Conservation (phyloP, 2,888 invertebrate species). For the Drosophila pullipes region DNA sequence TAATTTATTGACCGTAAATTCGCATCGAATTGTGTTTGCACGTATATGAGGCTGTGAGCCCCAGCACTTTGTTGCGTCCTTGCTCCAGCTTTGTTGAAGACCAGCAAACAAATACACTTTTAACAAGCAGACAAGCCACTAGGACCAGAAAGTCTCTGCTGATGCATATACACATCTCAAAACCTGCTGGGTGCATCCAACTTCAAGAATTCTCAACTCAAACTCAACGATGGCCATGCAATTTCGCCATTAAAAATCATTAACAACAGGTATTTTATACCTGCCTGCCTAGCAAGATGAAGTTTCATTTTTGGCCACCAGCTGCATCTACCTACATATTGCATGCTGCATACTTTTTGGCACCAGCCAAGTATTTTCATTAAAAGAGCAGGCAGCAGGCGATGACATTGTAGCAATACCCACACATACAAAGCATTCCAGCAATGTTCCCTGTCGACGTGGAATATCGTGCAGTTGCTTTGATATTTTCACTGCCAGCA, state of each 20-base stretch:
- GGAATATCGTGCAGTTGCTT: slow-evolving; percentile 15
- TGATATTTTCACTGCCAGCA: slow-evolving; percentile 4
- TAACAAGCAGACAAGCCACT: slow-evolving; percentile 47
- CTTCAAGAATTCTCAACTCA: slow-evolving; percentile 12
- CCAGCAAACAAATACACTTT: slow-evolving; percentile 59
- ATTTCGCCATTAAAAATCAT: slow-evolving; percentile 79
- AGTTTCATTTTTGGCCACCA: slow-evolving; percentile 57
- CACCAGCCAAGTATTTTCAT: slow-evolving; percentile 65
- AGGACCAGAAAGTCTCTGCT: slow-evolving; percentile 3
- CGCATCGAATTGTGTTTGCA: slow-evolving; percentile 53
- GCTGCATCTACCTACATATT: slow-evolving; percentile 35
- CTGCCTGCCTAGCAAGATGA: slow-evolving; percentile 9
- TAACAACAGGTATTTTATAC: slow-evolving; percentile 59
- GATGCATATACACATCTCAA: neutral
- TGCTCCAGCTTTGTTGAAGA: slow-evolving; percentile 7
- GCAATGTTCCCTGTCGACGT: slow-evolving; percentile 25
- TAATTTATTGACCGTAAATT: slow-evolving; percentile 75
- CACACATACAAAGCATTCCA: slow-evolving; percentile 1
- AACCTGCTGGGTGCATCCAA: neutral
- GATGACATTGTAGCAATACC: slow-evolving; percentile 40
- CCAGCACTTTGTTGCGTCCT: neutral
- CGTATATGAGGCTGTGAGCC: slow-evolving; percentile 32
- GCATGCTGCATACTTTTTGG: slow-evolving; percentile 66
- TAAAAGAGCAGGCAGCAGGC: slow-evolving; percentile 43
- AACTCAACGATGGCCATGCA: slow-evolving; percentile 60